Evolutionary conservation across 2,888 invertebrate species (phyloP).

Genomic region (Drosophila pseudotalamancana): DNA sequence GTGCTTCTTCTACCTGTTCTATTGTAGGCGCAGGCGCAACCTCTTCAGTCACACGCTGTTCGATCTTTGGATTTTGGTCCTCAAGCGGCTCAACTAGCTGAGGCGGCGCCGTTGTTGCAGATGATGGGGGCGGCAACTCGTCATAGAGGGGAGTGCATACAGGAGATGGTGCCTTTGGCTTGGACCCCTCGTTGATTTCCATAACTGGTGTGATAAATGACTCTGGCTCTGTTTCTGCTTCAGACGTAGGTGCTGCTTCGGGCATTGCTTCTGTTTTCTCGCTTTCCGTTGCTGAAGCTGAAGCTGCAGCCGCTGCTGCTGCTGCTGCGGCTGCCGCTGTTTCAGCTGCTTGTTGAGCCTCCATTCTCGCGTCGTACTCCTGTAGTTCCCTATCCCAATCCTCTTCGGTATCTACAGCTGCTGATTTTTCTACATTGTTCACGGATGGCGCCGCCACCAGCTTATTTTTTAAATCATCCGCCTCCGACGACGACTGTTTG

Average conservation of each 20-base stretch:
- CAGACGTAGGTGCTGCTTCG: not conserved
- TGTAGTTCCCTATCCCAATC: conserved; percentile 83
- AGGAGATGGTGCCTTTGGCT: conserved; percentile 55
- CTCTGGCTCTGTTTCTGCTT: conserved; percentile 14
- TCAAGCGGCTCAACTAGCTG: conserved; percentile 2
- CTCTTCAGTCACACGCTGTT: conserved; percentile 17
- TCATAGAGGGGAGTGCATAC: conserved; percentile 80
- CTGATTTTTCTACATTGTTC: not conserved
- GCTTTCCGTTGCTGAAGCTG: not conserved
- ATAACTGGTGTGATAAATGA: conserved; percentile 46
- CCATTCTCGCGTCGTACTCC: conserved; percentile 79
- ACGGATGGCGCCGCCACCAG: conserved; percentile 14
- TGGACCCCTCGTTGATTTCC: conserved; percentile 22
- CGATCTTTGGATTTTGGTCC: conserved; percentile 25
- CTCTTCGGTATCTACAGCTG: conserved; percentile 80
- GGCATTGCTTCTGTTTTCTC: not conserved
- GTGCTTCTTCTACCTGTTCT: not conserved
- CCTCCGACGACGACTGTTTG: conserved; percentile 27
- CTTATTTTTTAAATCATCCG: conserved; percentile 33
- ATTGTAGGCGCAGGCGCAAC: conserved; percentile 11
- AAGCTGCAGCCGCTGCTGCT: not conserved
- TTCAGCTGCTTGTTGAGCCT: conserved; percentile 49
- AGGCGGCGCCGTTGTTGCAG: conserved; percentile 22
- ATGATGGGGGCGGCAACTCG: conserved; percentile 68
- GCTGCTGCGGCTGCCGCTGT: conserved; percentile 13